Conservation (phyloP, 2,797 vertebrate species). For the Momotus momota region DNA sequence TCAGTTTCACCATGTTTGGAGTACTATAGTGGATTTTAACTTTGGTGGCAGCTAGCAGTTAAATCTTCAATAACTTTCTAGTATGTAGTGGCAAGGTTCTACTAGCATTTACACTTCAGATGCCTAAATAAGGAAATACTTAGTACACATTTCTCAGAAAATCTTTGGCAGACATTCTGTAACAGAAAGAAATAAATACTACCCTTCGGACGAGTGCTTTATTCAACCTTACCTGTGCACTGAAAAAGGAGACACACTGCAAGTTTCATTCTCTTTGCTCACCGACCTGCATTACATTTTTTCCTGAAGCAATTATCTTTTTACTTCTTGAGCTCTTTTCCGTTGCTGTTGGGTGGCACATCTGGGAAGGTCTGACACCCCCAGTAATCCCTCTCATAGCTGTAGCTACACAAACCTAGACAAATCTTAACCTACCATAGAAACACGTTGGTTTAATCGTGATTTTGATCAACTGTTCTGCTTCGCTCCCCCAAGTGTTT, state of each 20-base stretch:
- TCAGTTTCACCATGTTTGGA: neutral
- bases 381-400: neutral
- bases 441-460: constrained; percentile 9
- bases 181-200: neutral
- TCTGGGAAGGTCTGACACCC: neutral
- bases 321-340: neutral
- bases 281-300: neutral
- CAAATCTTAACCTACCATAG: neutral
- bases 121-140: neutral
- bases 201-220: neutral
- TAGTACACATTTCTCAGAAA: neutral
- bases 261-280: neutral
- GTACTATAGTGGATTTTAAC: neutral
- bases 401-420: neutral
- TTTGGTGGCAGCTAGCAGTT: neutral
- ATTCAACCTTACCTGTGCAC: neutral
- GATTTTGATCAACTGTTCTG: neutral
- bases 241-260: neutral
- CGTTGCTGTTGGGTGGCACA: neutral
- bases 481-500: neutral
- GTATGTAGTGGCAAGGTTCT: neutral
- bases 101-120: neutral
- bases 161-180: neutral
- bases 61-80: neutral
- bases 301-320: neutral